Evolutionary conservation across 2,888 invertebrate species (phyloP), one percentile per base, ranked within the genome.

Genomic region (Sinotaia quadrata): DNA sequence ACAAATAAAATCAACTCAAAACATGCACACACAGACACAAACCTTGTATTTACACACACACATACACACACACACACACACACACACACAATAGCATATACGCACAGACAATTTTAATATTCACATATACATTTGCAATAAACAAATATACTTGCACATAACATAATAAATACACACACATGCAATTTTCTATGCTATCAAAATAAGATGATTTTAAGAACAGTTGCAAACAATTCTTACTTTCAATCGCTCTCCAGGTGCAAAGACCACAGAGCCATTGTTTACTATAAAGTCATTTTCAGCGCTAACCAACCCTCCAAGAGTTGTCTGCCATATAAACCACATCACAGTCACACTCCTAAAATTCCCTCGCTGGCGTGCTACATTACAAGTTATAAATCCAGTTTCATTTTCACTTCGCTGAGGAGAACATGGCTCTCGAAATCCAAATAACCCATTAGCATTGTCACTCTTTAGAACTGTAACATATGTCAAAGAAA

Each of bases 401-500:
- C 58, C 70, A 21, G 72, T 69, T 70, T 86, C 85, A 33, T 61
- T 56, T 4, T 44, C 37, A 0, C 81, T 73, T 27, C 60, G 49
- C n/a, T 73, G 59, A 2, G 85, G 83, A 5, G 68, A 67, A 74
- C 87, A 87, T 2, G 68, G 73, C 12, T 79, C 78, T 29, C 72
- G 62, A 61, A 87, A 83, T n/a, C 82, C 82, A 72, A 87, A 87
- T 71, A 86, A 70, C 4, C 87, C 87, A 75, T 87, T 87, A 52
- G 87, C 87, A 78, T 84, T 84, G 80, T 87, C 87, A 78, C 87
- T 87, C 76, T 87, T 87, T 72, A 86, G 65, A 36, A 87, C 87
- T 87, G 77, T 47, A 75, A 65, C 24, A 44, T 2, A 5, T 41
- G 8, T 51, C n/a, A 51, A 12, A 8, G 21, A n/a, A 8, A 21